phyloP scores from a whole-genome alignment of 53 echinoderm and acorn worm species.

The Patiria pectinifera region DNA sequence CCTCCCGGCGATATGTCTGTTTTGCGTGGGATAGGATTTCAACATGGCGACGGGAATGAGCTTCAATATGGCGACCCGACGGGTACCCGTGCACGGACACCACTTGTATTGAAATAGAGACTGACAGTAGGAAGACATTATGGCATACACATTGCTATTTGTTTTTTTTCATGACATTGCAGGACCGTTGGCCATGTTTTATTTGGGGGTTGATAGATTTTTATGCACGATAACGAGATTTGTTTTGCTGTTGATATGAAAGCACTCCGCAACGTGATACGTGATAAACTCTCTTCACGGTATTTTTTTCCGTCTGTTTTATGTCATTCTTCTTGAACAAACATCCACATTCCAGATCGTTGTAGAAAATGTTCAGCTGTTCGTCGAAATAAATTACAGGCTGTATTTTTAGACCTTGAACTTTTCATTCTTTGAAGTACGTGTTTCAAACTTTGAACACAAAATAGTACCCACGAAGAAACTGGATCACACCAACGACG shows the following conservation, averaged over 20 bases:
- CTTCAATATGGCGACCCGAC: not conserved
- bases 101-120: no score
- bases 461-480: not conserved
- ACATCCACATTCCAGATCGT: not conserved
- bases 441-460: not conserved
- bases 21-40: not conserved
- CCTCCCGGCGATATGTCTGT: not conserved
- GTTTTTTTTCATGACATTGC: no score
- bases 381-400: not conserved
- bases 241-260: no score
- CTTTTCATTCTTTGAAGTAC: not conserved
- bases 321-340: not conserved
- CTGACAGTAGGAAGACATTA: no score
- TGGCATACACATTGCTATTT: no score
- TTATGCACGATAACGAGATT: no score
- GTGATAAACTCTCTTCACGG: no score
- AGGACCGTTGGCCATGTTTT: no score
- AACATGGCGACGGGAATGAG: not conserved
- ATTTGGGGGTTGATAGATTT: no score
- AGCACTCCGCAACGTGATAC: no score
- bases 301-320: not conserved
- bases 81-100: not conserved
- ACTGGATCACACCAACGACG: not conserved
- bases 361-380: conserved; percentile 33
- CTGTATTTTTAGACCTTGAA: not conserved